Percentiles rank a stretch among this genome's conserved stretches.
Conservation (phyloP, 2,113 vertebrate species). For the Prietella phreatophila region DNA sequence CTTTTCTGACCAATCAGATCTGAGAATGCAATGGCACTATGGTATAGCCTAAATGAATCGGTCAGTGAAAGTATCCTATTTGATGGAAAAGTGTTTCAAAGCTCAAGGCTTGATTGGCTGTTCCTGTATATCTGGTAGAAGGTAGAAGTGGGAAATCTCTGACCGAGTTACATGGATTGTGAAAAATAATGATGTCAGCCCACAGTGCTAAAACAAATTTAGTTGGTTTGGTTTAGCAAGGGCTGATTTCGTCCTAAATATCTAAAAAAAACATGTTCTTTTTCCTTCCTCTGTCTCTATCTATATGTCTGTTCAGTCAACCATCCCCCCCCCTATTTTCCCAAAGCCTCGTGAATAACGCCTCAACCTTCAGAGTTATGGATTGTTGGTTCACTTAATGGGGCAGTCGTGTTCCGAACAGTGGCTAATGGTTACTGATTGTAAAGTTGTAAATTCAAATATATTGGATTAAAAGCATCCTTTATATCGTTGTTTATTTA, state of each 20-base stretch:
- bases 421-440: not conserved
- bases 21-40: too few species aligned
- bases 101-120: not conserved
- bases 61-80: slow-evolving; percentile 20
- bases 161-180: slow-evolving; percentile 38
- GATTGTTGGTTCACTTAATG: not conserved
- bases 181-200: slow-evolving; percentile 39
- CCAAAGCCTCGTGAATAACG: not conserved
- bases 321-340: not conserved
- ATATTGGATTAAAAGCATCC: not conserved
- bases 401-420: not conserved
- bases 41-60: slow-evolving; percentile 15
- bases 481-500: not conserved
- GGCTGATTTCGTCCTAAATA: not conserved
- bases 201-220: slow-evolving; percentile 55
- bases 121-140: slow-evolving; percentile 4
- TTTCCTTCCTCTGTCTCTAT: not conserved
- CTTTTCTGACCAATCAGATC: not conserved
- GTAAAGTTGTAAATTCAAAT: not conserved
- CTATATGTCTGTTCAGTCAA: not conserved
- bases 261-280: not conserved
- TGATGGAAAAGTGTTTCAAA: slow-evolving; percentile 26
- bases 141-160: slow-evolving; percentile 20
- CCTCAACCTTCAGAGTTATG: too few species aligned
- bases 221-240: slow-evolving; percentile 19